phyloP scores from a whole-genome alignment of 2,113 vertebrate species.

The Brienomyrus brachyistius region DNA sequence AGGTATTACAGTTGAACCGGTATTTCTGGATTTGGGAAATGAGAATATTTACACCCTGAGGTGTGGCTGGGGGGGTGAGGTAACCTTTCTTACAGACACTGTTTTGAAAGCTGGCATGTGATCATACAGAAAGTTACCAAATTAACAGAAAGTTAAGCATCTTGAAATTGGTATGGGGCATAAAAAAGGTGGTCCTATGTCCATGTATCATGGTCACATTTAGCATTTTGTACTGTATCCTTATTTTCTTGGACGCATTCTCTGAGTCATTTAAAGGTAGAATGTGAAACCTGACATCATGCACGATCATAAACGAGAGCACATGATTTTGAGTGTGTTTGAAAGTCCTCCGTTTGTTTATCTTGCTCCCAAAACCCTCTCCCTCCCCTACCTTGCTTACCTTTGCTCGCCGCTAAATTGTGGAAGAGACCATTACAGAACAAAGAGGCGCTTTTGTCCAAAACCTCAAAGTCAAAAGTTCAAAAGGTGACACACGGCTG shows the following conservation, averaged over 20 bases:
- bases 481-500: neutral
- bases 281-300: neutral
- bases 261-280: neutral
- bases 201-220: neutral
- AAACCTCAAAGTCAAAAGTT: neutral
- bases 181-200: neutral
- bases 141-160: neutral
- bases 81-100: neutral
- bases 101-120: neutral
- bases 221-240: neutral
- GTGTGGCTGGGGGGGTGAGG: neutral
- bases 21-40: neutral
- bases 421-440: conserved; percentile 8
- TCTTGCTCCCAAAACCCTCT: neutral
- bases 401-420: conserved; percentile 3
- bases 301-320: neutral
- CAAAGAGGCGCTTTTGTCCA: neutral
- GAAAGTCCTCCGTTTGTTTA: neutral
- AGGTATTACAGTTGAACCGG: neutral
- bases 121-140: neutral
- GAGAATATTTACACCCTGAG: neutral
- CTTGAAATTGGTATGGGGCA: neutral
- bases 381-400: neutral
- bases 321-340: neutral
- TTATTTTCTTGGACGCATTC: neutral